Base-by-base conservation (phyloP, 2,888 invertebrate genomes). In the Trissolcus japonicus region DNA sequence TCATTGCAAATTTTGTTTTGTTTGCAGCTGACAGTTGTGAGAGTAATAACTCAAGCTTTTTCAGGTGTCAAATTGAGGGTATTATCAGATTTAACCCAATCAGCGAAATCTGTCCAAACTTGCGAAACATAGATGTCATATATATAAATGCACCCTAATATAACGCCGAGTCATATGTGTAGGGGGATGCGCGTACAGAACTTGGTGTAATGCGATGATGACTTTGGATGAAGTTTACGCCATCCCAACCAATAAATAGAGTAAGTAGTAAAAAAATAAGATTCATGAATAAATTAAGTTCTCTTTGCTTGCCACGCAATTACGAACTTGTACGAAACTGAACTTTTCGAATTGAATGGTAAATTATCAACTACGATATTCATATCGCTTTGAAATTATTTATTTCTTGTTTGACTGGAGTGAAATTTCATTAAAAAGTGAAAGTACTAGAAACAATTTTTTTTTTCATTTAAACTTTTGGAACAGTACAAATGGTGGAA, bases 61-160 rank as follows among this genome's bases (percentile, higher is more conserved):
- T 35, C 35, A 35, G 35, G 14, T 48, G 17, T 48, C 14, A 48
- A 48, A 16, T 14, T 48, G 48, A 16, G 40, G 14, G 21, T 16
- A 69, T 60, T 69, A 61, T 41, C 62, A 51, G 17, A 43, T 62
- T 62, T 71, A 57, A 61, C 40, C 35, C 29, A 72, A 72, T 72
- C 63, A 59, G 50, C 46, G 17, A 71, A 72, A 72, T 72, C 63
- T 63, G 71, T 72, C 71, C 63, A 72, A 62, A 63, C 59, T 72
- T 59, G 57, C 40, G 71, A 63, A 63, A 72, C 71, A 72, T 72
- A 72, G 57, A 63, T 72, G 63, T 72, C 71, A 63, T 62, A 71
- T 56, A 35, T 35, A 61, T 63, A 72, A 72, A 72, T 72, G 63
- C 59, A 72, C 71, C 71, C 71, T 54, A 72, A 72, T 53, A 35